Base-by-base conservation (phyloP, 2,113 vertebrate species). In the Syngnathoides biaculeatus region DNA sequence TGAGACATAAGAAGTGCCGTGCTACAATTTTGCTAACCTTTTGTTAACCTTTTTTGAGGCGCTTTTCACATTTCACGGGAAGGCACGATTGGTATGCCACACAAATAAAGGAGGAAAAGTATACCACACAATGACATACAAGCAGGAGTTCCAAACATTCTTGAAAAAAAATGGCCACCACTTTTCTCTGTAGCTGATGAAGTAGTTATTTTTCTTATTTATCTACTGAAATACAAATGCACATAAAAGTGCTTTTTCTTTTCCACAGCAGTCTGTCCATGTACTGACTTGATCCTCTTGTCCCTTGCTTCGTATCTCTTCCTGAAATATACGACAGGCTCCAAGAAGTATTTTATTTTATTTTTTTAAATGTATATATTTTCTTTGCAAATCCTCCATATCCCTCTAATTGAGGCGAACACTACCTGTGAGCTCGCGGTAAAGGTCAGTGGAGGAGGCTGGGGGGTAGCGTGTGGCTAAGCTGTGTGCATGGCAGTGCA, bases 181-280 rank as follows among this genome's bases (percentile, higher is more conserved):
- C 26, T 27, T 30, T 38, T n/a, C 20, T 12, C 11, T 60, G 24
- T 20, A 60, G 30, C 15, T 9, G 30, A 13, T 60, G 8, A 5
- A 59, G 4, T 17, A 38, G 8, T 20, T 17, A 8, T 26, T 11
- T 57, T 7, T 70, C 71, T 70, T 76, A 69, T 77, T 84, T 66
- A 67, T 81, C 85, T 81, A 67, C 72, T 75, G 55, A 77, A 88
- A 88, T 87, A 84, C 78, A 65, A 88, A 89, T 90, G 86, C 88
- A 90, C 86, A 90, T 89, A 91, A 87, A 87, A 90, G 84, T 71
- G 76, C 71, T 84, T 87, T 87, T 88, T 86, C 69, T 80, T 69
- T 75, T 85, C 73, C 77, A 79, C 87, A 88, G 87, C 85, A 87
- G 78, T 43, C 79, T 84, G 77, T 81, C 78, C 75, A 81, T 79